Conservation (phyloP, 2,888 invertebrate species). For the Philereme vetulata region DNA sequence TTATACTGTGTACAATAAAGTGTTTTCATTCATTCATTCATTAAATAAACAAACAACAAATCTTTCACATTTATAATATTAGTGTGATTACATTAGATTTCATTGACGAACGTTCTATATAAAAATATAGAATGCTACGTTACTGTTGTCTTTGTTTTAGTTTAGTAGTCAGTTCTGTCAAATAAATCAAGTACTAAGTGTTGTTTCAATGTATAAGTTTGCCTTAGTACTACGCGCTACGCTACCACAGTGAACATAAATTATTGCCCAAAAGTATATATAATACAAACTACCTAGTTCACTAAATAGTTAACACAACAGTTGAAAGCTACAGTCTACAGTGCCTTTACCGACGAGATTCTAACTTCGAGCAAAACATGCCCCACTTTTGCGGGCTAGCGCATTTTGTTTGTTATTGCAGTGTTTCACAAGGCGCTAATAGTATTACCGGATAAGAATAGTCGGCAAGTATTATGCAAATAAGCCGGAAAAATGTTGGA, state of each 20-base stretch:
- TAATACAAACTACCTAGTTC: neutral
- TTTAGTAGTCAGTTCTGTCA: too few species aligned
- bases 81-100: too few species aligned
- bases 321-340: neutral
- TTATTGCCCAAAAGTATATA: neutral
- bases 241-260: neutral
- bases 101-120: too few species aligned
- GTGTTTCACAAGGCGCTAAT: constrained; percentile 7
- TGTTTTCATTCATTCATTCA: too few species aligned
- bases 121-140: too few species aligned
- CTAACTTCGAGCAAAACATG: constrained; percentile 20
- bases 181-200: too few species aligned
- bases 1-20: too few species aligned
- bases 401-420: constrained; percentile 16
- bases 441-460: constrained; percentile 7
- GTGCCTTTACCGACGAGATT: constrained; percentile 4
- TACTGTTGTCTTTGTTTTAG: too few species aligned
- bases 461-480: neutral
- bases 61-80: too few species aligned
- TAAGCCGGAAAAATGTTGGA: neutral
- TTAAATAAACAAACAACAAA: too few species aligned
- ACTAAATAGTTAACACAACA: neutral
- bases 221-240: too few species aligned
- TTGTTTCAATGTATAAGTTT: too few species aligned
- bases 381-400: constrained; percentile 13